Evolutionary conservation across 2,888 invertebrate genomes (phyloP), one percentile per base, ranked within the genome.

Genomic region (Maniola hyperantus): DNA sequence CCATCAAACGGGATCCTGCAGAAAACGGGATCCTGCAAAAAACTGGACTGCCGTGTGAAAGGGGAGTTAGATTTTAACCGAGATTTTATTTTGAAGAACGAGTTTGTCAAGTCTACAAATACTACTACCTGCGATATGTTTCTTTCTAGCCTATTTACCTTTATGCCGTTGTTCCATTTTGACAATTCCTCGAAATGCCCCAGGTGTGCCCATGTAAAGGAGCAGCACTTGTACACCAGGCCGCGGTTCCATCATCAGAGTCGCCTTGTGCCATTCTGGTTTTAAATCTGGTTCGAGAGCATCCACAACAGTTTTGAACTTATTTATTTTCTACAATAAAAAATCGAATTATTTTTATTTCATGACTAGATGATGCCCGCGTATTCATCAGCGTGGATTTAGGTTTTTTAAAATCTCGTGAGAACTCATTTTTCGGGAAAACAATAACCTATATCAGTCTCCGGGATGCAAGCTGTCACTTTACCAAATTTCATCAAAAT

Each of bases 231-330:
- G 79, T 44, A 85, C 75, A 5, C 85, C 87, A 13, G 82, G 82
- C 65, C 85, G 79, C 7, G 89, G 87, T 71, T 84, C 82, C 89
- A 90, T 89, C 70, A 88, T 74, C 53, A 88, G 69, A 26, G 80
- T 77, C 4, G 85, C 83, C 53, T 80, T 83, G 46, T 82, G 76
- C 89, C 88, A 90, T 63, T 87, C 83, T 51, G 85, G 64, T 0
- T 71, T 74, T 20, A 84, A 66, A 1, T 68, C 54, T 0, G 83
- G 82, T 4, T 80, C 79, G 20, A 82, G 71, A 4, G 79, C 70
- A n/a, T 86, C 80, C 53, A 85, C 76, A 5, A 81, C 69, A 2
- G 75, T 76, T 72, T 75, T 82, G 62, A 89, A 80, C 68, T 75
- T 83, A 33, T 75, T 71, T 33, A 89, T 60, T 59, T 82, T 83